Evolutionary conservation across 2,888 invertebrate species (phyloP).

Genomic region (Parnassius mnemosyne): DNA sequence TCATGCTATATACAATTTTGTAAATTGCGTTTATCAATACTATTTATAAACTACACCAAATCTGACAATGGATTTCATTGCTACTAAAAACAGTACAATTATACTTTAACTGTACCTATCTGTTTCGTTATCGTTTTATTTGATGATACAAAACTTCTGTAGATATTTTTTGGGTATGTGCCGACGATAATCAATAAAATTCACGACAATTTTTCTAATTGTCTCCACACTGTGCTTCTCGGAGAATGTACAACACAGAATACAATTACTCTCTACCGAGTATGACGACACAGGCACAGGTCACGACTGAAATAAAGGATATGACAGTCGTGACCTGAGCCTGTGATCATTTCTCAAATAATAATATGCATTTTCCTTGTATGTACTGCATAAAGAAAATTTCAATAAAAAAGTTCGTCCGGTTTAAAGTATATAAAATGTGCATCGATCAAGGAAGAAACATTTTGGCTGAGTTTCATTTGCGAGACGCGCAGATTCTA

Average conservation of each 20-base stretch:
- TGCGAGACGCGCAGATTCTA: constrained; percentile 4
- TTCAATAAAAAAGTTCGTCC: constrained; percentile 8
- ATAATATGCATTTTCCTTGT: background rate
- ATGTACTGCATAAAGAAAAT: constrained; percentile 4
- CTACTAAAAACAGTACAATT: too few species aligned
- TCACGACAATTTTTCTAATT: constrained; percentile 17
- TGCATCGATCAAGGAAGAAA: constrained; percentile 11
- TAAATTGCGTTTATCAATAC: background rate
- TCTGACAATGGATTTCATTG: too few species aligned
- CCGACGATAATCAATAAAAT: background rate
- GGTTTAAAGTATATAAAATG: constrained; percentile 2
- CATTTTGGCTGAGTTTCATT: constrained; percentile 18
- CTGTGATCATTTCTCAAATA: too few species aligned
- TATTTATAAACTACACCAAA: too few species aligned
- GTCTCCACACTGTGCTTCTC: constrained; percentile 5
- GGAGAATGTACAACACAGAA: too few species aligned
- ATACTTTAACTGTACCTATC: too few species aligned
- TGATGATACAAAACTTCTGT: background rate
- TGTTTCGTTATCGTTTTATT: too few species aligned
- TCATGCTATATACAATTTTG: background rate
- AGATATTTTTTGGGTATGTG: constrained; percentile 14
- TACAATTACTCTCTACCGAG: too few species aligned
- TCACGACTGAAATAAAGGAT: too few species aligned
- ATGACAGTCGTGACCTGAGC: too few species aligned
- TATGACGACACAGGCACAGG: too few species aligned